Evolutionary conservation across 2,797 vertebrate species (phyloP), one percentile per base, ranked within the genome.

Genomic region (Gastrophryne carolinensis): DNA sequence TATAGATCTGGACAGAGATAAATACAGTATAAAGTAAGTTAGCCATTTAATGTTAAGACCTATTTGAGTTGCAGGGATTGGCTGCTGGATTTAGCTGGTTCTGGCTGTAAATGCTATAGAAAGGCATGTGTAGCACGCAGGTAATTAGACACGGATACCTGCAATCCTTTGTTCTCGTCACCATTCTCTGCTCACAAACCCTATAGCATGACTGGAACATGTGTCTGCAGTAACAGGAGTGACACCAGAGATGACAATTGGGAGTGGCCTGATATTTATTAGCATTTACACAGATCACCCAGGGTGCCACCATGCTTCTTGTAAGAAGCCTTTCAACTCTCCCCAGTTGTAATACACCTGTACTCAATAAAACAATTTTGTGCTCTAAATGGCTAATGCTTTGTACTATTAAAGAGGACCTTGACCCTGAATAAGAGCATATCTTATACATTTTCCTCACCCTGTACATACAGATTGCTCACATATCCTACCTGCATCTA

Each of bases 41-140:
- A n/a, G n/a, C n/a, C n/a, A n/a, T n/a, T n/a, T n/a, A n/a, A n/a
- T n/a, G n/a, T n/a, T n/a, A n/a, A n/a, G n/a, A n/a, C n/a, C n/a
- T n/a, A n/a, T n/a, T n/a, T n/a, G n/a, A n/a, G n/a, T n/a, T n/a
- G n/a, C n/a, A n/a, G n/a, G n/a, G n/a, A n/a, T n/a, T n/a, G n/a
- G n/a, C n/a, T n/a, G 34, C 73, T 61, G 54, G 73, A 75, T 69
- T 61, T 53, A 41, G 44, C 73, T 52, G 32, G 4, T 27, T 49
- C 61, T 61, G 12, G 23, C 56, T 61, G 29, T 53, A 68, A 30
- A 44, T 61, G n/a, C 37, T 30, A 39, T 53, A 27, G 17, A 26
- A 68, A 75, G 39, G 10, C 24, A 61, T 17, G 23, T 52, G 41
- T 41, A 61, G 65, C 64, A 65, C 54, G 73, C 30, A 23, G 34